A percentile compares a stretch with the other conserved stretches of the same genome.
These are phyloP conservation scores for Xanthia togata DNA, from an alignment of 2,888 invertebrate species.

Conservation along the genomic window DNA sequence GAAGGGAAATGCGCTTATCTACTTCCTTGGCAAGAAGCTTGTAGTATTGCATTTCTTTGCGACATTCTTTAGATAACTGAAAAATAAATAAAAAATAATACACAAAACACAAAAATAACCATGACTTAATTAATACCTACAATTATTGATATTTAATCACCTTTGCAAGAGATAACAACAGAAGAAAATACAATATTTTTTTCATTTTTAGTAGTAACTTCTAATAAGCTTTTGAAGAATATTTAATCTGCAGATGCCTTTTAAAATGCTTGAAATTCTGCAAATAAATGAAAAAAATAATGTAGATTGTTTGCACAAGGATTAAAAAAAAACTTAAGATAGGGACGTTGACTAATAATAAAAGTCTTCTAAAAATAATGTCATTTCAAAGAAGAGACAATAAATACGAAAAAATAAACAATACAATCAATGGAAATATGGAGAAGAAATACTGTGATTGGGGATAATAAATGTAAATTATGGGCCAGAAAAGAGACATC, in stretches of 20 bases:
- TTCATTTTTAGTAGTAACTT: constrained; percentile 53
- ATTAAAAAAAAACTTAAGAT: neutral
- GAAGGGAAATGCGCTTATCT: constrained; percentile 90
- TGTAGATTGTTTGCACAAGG: constrained; percentile 24
- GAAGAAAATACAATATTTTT: constrained; percentile 53
- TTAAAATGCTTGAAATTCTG: constrained; percentile 60
- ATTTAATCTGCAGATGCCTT: constrained; percentile 55
- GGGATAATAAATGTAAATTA: no score
- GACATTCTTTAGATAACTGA: constrained; percentile 92
- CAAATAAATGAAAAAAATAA: constrained; percentile 63
- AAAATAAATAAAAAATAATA: constrained; percentile 65
- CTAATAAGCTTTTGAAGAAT: constrained; percentile 50
- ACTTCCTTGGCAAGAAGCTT: constrained; percentile 92
- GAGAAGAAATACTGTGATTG: neutral
- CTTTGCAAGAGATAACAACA: constrained; percentile 34
- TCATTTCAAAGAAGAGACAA: neutral
- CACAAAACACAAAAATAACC: neutral
- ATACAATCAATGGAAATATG: neutral
- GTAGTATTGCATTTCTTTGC: constrained; percentile 92
- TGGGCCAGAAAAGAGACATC: no score
- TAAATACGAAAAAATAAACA: neutral
- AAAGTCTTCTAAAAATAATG: neutral
- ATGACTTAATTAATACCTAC: neutral
- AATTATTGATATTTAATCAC: constrained; percentile 39
- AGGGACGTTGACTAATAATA: neutral